Percentiles rank a stretch among this genome's conserved stretches.
Evolutionary conservation across 2,113 vertebrate species (phyloP).

Genomic region (Meriones unguiculatus): DNA sequence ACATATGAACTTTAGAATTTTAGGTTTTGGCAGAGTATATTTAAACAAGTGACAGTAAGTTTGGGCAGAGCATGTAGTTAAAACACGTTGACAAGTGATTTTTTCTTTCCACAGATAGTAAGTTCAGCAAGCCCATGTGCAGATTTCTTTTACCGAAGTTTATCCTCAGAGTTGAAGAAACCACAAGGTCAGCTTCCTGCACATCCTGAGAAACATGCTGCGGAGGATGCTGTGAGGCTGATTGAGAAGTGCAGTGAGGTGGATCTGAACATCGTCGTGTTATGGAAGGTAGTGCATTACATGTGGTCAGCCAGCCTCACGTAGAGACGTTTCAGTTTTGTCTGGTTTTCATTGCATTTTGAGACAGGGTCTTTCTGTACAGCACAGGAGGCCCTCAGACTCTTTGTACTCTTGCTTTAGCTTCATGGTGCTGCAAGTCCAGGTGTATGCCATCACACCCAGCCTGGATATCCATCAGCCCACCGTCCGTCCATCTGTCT

Average conservation of each 20-base stretch:
- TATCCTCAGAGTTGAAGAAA: constrained; percentile 86
- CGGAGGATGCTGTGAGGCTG: constrained; percentile 85
- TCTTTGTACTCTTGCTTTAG: neutral
- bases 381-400: neutral
- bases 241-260: constrained; percentile 94
- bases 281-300: constrained; percentile 94
- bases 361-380: neutral
- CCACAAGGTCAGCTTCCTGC: constrained; percentile 53
- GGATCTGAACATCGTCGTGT: constrained; percentile 93
- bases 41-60: neutral
- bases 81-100: constrained; percentile 44
- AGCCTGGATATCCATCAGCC: neutral
- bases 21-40: neutral
- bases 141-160: constrained; percentile 96
- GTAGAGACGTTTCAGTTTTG: neutral
- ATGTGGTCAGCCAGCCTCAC: neutral
- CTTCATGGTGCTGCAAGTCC: neutral
- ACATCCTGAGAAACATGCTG: constrained; percentile 74
- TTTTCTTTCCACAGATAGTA: constrained; percentile 91
- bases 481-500: neutral
- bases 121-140: constrained; percentile 97
- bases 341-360: neutral
- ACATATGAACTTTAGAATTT: constrained; percentile 1
- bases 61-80: neutral
- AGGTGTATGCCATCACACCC: too few relatives aligned